Percentiles rank a stretch among this genome's conserved stretches.
These are phyloP conservation scores for Terebella lapidaria DNA, from an alignment of 2,888 invertebrate species.

Conservation along the genomic window DNA sequence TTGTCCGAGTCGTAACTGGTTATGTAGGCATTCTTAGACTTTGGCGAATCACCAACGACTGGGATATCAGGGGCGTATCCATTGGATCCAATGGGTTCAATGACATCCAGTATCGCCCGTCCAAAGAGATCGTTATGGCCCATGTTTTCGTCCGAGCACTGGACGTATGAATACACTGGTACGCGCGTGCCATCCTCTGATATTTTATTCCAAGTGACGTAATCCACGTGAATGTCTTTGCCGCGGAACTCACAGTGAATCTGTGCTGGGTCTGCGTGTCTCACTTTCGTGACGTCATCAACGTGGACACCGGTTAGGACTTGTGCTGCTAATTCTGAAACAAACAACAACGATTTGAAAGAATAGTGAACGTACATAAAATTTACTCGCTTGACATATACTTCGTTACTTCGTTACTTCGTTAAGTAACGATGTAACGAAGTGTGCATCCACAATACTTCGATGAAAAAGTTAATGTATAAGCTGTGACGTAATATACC, in stretches of 20 bases:
- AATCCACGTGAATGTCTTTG: background rate
- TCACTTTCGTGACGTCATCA: background rate
- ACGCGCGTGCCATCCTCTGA: background rate
- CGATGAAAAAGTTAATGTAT: too few relatives aligned
- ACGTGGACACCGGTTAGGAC: background rate
- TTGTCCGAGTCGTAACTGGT: background rate
- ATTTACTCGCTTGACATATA: too few relatives aligned
- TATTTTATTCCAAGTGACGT: constrained; percentile 1
- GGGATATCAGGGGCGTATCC: background rate
- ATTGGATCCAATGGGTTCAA: background rate
- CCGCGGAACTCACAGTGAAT: background rate
- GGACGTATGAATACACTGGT: background rate
- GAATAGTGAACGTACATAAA: too few relatives aligned
- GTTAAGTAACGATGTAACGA: too few relatives aligned
- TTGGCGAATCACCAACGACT: background rate
- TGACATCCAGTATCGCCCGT: background rate
- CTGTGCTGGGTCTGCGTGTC: background rate
- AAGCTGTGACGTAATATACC: too few relatives aligned
- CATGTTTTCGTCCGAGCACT: background rate
- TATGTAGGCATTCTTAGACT: background rate
- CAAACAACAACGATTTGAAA: too few relatives aligned
- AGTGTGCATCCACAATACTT: too few relatives aligned
- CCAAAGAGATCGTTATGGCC: background rate
- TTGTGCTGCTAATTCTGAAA: too few relatives aligned
- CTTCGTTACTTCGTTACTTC: too few relatives aligned